Evolutionary conservation across 2,888 invertebrate genomes (phyloP), one percentile per base, ranked within the genome.

Genomic region (Acanthosepion esculentum): DNA sequence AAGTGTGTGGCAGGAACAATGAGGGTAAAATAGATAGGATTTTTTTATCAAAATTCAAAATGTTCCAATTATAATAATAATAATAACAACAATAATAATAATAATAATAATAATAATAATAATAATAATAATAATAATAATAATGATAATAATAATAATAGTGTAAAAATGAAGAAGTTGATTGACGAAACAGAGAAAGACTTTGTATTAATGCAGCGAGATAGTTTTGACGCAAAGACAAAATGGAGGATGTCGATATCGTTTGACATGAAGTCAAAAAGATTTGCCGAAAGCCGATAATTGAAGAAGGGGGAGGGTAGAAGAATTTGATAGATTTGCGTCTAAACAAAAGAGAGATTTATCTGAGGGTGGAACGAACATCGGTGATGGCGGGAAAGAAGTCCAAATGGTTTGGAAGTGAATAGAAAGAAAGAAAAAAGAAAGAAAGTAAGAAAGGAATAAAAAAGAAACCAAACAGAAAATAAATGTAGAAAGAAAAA

Each of bases 281-380:
- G 78, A 8, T 78, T 78, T 78, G 78, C 78, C 78, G 78, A 78
- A 78, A 78, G 78, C 78, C 78, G 78, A 78, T 78, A 78, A 78
- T 78, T 78, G 18, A 78, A 78, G 78, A 29, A 64, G 78, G 12
- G 78, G n/a, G 78, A n/a, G n/a, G n/a, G n/a, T n/a, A n/a, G 10
- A 8, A 4, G 29, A 29, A n/a, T 78, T n/a, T 78, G 78, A 78
- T n/a, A 78, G 78, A 78, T 78, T 78, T 78, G 78, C n/a, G 29
- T 78, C 78, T n/a, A 78, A 78, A 78, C 29, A 78, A n/a, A 29
- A 78, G 29, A 78, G 78, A 8, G 29, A 78, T 78, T 78, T 78
- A n/a, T 29, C n/a, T 8, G 8, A 29, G 10, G 3, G 78, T n/a
- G n/a, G n/a, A 78, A 5, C 29, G 78, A n/a, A 10, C n/a, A 78